Evolutionary conservation across 2,113 vertebrate genomes (phyloP), one percentile per base, ranked within the genome.

Genomic region (Semicossyphus pulcher): DNA sequence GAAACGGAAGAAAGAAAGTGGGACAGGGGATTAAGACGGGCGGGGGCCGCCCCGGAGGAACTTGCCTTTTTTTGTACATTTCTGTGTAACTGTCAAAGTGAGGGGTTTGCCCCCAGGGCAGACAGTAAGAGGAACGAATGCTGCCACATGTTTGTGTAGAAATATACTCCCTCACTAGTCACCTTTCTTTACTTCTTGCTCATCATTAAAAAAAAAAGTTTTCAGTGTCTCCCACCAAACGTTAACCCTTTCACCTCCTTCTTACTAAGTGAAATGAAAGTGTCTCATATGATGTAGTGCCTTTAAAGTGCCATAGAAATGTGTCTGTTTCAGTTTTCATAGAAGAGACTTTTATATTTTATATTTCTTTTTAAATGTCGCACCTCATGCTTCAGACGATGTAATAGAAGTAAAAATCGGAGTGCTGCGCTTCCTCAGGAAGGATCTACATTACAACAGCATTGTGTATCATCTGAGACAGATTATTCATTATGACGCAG

Each of bases 381-480:
- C 37, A 63, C 5, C 39, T 54, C 37, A 12, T 25, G 20, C 29
- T 37, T 32, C 42, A 63, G 34, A 70, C 18, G 45, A 11, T 64
- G 16, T 63, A 21, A 59, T 10, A 11, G 12, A 31, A 58, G 51
- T 10, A 4, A 29, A 32, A 32, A 12, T 23, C n/a, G 51, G 32
- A 34, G 16, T 26, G 20, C 15, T 18, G 31, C 18, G 0, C 5
- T 34, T n/a, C 16, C 59, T 47, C 26, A 34, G 53, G 60, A 42
- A 32, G 26, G 45, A 44, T 53, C 28, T 44, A 2, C 20, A 52
- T 31, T n/a, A 48, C 56, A 56, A 0, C 41, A 47, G 32, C 20
- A 21, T 7, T n/a, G 32, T 23, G 21, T 14, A n/a, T 49, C 11
- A 18, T 47, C 15, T 32, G 36, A 59, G 1, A 36, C 11, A 5